Evolutionary conservation across 2,888 invertebrate species (phyloP).

Genomic region (Lingula anatina): DNA sequence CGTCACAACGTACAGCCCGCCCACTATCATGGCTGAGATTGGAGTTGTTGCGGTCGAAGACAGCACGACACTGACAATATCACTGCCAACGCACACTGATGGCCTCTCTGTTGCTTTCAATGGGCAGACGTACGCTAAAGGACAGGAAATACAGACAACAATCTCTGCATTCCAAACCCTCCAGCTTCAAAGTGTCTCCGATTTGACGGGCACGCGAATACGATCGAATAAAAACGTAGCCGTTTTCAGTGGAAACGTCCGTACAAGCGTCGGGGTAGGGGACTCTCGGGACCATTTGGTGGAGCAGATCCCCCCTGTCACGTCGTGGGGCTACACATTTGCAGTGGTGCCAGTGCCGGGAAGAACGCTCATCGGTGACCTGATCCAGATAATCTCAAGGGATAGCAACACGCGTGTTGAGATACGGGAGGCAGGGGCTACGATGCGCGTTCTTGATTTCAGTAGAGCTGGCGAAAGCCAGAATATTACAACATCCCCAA

Average conservation of each 20-base stretch:
- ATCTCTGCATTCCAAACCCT: conserved; percentile 3
- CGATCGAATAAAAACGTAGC: no score
- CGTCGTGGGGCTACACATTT: conserved; percentile 16
- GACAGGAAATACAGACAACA: no score
- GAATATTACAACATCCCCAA: conserved; percentile 7
- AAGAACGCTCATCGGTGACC: conserved; percentile 12
- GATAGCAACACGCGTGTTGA: no score
- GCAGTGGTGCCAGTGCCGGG: conserved; percentile 13
- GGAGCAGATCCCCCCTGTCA: conserved; percentile 14
- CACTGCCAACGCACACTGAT: no score
- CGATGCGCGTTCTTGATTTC: no score
- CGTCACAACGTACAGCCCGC: no score
- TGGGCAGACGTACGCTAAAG: no score
- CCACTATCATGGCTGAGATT: no score
- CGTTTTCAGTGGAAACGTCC: conserved; percentile 14
- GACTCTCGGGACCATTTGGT: conserved; percentile 18
- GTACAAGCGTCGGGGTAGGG: conserved; percentile 13
- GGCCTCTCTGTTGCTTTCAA: no score
- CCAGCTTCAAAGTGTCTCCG: conserved; percentile 6
- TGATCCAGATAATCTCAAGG: conserved; percentile 12
- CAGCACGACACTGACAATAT: no score
- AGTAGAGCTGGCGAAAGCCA: conserved; percentile 1
- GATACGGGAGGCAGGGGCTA: no score
- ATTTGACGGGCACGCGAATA: conserved; percentile 16
- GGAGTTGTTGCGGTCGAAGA: no score